Base-by-base conservation (phyloP, 2,888 invertebrate species). In the Nymphalis polychloros region DNA sequence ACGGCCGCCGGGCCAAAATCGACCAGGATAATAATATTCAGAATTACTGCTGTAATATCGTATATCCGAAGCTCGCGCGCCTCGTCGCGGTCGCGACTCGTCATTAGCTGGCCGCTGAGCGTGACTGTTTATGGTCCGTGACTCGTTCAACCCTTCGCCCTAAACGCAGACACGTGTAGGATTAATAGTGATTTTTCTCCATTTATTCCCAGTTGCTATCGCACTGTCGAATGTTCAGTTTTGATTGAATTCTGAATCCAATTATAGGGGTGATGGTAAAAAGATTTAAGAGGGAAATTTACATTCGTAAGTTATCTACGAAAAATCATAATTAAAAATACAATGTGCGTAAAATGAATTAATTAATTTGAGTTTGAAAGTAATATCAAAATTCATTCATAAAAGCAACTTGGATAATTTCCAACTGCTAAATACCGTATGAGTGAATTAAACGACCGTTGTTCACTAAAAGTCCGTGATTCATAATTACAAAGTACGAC, bases 131-230 rank as follows among this genome's bases (percentile, higher is more conserved):
- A 90, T 88, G 86, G 83, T 75, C 90, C 90, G 88, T 90, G 87
- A 90, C 90, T 86, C 78, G 81, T 77, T 84, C 85, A 88, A 86
- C 90, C 89, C 85, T 90, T 87, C 82, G 77, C 82, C 82, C 87
- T 90, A 91, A 92, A 90, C 85, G 86, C 79, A 82, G 85, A 88
- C 91, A 92, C 90, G 92, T 90, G 90, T 84, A 84, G 87, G 86
- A 89, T 92, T 90, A 89, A 89, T 88, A 85, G 81, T 78, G 81
- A 87, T 87, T 90, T 89, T 89, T 90, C 80, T 81, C 82, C 79
- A 87, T 77, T 77, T 77, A 78, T 79, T 76, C 76, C 75, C 67
- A 64, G 68, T 65, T 63, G 70, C 52, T 20, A 41, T 70, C 57
- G 52, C 27, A 60, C 31, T 68, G 65, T 61, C 59, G 69, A 68